phyloP scores from a whole-genome alignment of 2,113 vertebrate genomes.

The Grammomys dolichurus region DNA sequence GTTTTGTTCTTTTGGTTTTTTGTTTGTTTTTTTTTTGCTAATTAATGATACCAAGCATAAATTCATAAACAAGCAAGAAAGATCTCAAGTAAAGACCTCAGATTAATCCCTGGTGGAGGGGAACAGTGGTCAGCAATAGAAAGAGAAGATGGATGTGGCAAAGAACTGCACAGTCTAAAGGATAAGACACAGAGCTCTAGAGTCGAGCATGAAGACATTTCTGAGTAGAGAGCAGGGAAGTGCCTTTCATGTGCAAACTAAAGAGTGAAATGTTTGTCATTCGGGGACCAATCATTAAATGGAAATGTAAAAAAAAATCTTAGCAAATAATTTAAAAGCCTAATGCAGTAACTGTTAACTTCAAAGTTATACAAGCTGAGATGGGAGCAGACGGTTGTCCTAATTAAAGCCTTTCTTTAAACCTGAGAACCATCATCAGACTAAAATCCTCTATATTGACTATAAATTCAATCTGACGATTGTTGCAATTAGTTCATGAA shows the following conservation, averaged over 20 bases:
- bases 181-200: background rate
- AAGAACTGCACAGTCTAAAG: background rate
- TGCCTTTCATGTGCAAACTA: constrained; percentile 2
- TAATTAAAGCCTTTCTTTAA: constrained; percentile 71
- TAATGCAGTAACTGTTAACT: constrained; percentile 60
- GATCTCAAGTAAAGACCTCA: background rate
- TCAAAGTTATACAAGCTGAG: constrained; percentile 48
- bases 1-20: background rate
- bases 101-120: background rate
- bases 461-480: constrained; percentile 42
- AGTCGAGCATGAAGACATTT: background rate
- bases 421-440: constrained; percentile 41
- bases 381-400: constrained; percentile 33
- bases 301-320: background rate
- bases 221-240: background rate
- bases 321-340: constrained; percentile 58
- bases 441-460: constrained; percentile 51
- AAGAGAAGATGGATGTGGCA: background rate
- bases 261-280: background rate
- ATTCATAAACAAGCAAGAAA: background rate
- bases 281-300: constrained; percentile 38
- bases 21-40: background rate
- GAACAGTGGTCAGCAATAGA: background rate
- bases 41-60: background rate
- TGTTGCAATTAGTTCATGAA: background rate